Evolutionary conservation across 2,888 invertebrate genomes (phyloP), one percentile per base, ranked within the genome.

Genomic region (Melikaiella ostensackeni): DNA sequence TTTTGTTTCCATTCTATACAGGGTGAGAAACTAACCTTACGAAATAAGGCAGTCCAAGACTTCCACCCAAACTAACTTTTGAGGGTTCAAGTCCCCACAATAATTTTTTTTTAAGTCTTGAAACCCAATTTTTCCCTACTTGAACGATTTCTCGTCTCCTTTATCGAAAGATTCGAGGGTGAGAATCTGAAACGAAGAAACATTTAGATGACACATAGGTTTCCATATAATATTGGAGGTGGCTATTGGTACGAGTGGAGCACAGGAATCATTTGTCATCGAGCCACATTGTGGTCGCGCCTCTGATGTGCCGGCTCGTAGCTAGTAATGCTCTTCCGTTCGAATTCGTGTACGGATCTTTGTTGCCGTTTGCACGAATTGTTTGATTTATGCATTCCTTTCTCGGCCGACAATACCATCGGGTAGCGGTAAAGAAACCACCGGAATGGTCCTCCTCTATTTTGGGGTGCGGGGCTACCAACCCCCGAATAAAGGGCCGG

Each of bases 231-330:
- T 57, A 24, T 38, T 73, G 77, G 75, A 76, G 79, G 75, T 73
- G 63, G 76, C 77, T 77, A 79, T 80, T 75, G 79, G 75, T 77
- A 77, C 81, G 55, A 78, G 76, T 80, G 77, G 74, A 82, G 79
- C 77, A 75, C 77, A 77, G 78, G 81, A 85, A 86, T 88, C 89
- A 90, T 91, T 91, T 91, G 91, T 91, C 91, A 91, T 89, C 88
- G 88, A 75, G 83, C 83, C 84, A 85, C 88, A 90, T 89, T 90
- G 90, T 88, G 91, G 89, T 90, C 89, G 91, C 90, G 91, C 91
- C 90, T 89, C 86, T 88, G 84, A 81, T 81, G 76, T 77, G 73
- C n/a, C 35, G 33, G 66, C 66, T 16, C 55, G 55, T 46, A 38
- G 74, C 75, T 42, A 27, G 38, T 21, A 50, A 73, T 73, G 73